These are phyloP conservation scores for Blastobasis adustella DNA, from an alignment of 2,888 invertebrate genomes.

Conservation along the genomic window DNA sequence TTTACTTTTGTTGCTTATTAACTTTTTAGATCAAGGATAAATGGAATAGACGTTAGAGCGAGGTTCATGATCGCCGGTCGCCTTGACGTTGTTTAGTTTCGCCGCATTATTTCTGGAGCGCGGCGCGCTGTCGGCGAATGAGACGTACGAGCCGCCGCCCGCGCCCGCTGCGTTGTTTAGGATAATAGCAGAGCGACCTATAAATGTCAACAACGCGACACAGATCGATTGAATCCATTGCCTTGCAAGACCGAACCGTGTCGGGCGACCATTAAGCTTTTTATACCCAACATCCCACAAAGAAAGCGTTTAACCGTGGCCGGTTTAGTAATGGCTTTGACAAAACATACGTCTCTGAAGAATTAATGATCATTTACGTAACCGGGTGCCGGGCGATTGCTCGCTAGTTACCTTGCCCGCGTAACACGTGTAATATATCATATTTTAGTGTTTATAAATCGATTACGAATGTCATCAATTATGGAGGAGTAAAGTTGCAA, in stretches of 20 bases:
- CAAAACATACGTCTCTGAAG: constrained; percentile 6
- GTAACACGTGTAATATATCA: constrained; percentile 15
- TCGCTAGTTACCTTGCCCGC: constrained; percentile 9
- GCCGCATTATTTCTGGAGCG: constrained; percentile 24
- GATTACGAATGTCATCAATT: constrained; percentile 18
- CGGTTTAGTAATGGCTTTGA: constrained; percentile 4
- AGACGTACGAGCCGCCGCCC: too few species aligned
- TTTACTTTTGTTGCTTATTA: too few species aligned
- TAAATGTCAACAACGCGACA: constrained; percentile 40
- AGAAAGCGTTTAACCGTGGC: constrained; percentile 10
- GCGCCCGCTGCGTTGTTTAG: constrained; percentile 18
- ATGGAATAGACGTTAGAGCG: constrained; percentile 14
- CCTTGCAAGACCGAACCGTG: constrained; percentile 22
- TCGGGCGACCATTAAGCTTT: constrained; percentile 25
- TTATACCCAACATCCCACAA: constrained; percentile 18
- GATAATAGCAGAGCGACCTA: constrained; percentile 45
- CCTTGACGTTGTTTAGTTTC: constrained; percentile 29
- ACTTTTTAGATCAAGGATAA: too few species aligned
- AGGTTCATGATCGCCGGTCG: constrained; percentile 25
- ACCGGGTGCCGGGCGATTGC: constrained; percentile 5
- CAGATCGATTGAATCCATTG: constrained; percentile 36
- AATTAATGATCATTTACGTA: constrained; percentile 14
- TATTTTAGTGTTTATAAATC: constrained; percentile 14
- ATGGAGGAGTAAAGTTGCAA: constrained; percentile 9
- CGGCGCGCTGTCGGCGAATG: too few species aligned